These are phyloP conservation scores for Trypoxylus dichotomus DNA, from an alignment of 1,140 invertebrate genomes.

Conservation along the genomic window DNA sequence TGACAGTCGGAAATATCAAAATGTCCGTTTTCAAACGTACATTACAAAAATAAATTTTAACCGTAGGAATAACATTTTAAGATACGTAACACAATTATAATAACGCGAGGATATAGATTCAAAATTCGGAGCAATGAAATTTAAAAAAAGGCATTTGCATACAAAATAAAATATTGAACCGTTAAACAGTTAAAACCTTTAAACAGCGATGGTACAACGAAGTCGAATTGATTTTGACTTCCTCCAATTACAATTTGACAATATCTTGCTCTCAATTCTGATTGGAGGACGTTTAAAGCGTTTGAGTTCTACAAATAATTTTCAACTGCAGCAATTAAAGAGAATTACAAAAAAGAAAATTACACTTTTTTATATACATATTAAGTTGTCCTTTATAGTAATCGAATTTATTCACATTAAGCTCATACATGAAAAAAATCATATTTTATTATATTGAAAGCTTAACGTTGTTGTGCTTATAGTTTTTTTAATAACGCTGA, in stretches of 20 bases:
- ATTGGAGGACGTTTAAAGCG: neutral
- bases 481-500: too few species aligned
- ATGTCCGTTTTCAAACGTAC: constrained; percentile 32
- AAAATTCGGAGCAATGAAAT: neutral
- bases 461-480: too few species aligned
- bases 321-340: too few species aligned
- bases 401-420: too few species aligned
- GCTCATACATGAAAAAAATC: too few species aligned
- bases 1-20: constrained; percentile 30
- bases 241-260: constrained; percentile 9
- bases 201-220: neutral
- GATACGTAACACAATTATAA: neutral
- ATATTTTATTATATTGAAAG: too few species aligned
- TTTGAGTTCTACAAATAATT: too few species aligned
- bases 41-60: neutral
- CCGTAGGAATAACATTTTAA: neutral
- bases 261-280: neutral
- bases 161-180: constrained; percentile 1
- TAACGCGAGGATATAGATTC: neutral
- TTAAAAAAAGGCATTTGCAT: neutral
- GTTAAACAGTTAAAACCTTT: constrained; percentile 4
- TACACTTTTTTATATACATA: too few species aligned
- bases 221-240: constrained; percentile 13
- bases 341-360: too few species aligned
- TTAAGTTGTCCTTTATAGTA: too few species aligned